Evolutionary conservation across 1,140 invertebrate genomes (phyloP), one percentile per base, ranked within the genome.

Genomic region (Brachionus paranguensis): DNA sequence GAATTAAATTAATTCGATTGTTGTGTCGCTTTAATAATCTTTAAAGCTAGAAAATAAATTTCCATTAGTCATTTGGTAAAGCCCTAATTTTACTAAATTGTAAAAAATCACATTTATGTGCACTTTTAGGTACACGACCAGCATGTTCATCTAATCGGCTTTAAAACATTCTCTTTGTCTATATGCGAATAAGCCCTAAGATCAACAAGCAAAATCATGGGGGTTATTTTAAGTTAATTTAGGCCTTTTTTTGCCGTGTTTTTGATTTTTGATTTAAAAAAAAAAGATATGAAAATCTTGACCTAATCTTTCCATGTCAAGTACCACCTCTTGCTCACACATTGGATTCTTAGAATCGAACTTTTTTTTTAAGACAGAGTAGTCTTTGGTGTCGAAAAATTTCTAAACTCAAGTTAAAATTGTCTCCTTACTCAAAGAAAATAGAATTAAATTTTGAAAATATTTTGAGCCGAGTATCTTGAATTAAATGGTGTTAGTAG

Each of bases 1-100:
- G 33, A 68, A 68, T 68, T 68, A 68, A 41, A 68, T 68, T 68
- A 68, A 68, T 68, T 68, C 65, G 27, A 41, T 68, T 37, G 27
- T 33, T 68, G 27, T 68, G 65, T 68, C 27, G n/a, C 33, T 24
- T 68, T 68, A 37, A 68, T 68, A 68, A 68, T 33, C 65, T 29
- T 29, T 68, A 68, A 29, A 41, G 27, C 65, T 68, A 29, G 53
- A 60, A 68, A 68, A 33, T 68, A 68, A 68, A 24, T 11, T 64
- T 64, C 27, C 55, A 64, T 29, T 68, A 33, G 41, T 33, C 33
- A 37, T 37, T 37, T 11, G 27, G 10, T 33, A 33, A 68, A 68
- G 53, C 53, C 53, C 53, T 24, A 60, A 60, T 60, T 60, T 60
- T 60, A 60, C 53, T 60, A 60, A 60, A 24, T 60, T 60, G 53